Base-by-base conservation (phyloP, 1,140 invertebrate genomes). In the Solenopsis fugax region DNA sequence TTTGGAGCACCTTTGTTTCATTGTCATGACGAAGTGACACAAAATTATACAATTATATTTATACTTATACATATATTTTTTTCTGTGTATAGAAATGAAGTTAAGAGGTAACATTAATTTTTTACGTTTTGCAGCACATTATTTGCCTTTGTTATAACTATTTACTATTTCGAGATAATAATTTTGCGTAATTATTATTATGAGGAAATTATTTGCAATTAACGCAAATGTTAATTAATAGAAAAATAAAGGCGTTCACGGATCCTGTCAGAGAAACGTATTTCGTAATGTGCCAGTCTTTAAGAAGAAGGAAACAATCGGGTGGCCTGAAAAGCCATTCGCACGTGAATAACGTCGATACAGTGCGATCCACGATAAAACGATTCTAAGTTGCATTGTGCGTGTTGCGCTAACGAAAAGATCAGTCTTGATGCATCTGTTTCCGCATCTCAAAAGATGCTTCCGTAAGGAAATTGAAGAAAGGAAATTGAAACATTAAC, bases 271-370 rank as follows among this genome's bases (percentile, higher is more conserved):
- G 87, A 86, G 92, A 85, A 71, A 86, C 88, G 62, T 87, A 91
- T 94, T 94, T 94, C 92, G 87, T 93, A 94, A 94, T 77, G 62
- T 54, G 48, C 75, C 91, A 90, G 90, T 84, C 91, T 89, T 89
- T 91, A 60, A 92, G 89, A 90, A 90, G 88, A 24, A 72, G 73
- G 75, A 87, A 91, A 93, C 92, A 89, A 92, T 90, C 75, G 80
- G 65, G 41, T 89, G 93, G 86, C 92, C 93, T 93, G 90, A 88
- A 94, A 94, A 94, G 41, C 56, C 92, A 92, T 84, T 91, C 88
- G 82, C 77, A 90, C 90, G 91, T 92, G 87, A 93, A 94, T 87
- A 91, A 92, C 85, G 54, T 84, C 81, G 85, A 88, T 88, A 80
- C 41, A 75, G 21, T 7, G 21, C 41, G 56, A 87, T 87, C 37